phyloP scores from a whole-genome alignment of 2,113 vertebrate genomes.

The Herpailurus yagouaroundi region DNA sequence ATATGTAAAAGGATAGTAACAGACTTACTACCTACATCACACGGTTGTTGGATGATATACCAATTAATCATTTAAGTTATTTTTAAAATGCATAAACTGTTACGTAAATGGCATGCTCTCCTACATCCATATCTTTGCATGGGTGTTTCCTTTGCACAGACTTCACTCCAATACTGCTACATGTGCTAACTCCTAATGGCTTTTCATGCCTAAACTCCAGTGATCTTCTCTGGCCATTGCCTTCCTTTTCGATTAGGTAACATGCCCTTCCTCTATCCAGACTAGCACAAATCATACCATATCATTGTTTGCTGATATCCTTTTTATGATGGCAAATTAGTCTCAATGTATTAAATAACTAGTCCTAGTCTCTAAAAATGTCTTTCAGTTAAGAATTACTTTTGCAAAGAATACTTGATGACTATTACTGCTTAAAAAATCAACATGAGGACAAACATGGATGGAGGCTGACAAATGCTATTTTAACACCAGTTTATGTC shows the following conservation, averaged over 20 bases:
- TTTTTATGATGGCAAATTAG: neutral
- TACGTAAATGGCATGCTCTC: neutral
- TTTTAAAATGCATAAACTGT: neutral
- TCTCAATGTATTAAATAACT: neutral
- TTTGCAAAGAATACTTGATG: neutral
- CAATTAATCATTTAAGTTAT: neutral
- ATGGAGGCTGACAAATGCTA: neutral
- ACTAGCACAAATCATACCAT: neutral
- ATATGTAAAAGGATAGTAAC: neutral
- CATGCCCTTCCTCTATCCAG: neutral
- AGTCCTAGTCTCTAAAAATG: neutral
- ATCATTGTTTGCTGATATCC: neutral
- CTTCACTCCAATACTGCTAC: neutral
- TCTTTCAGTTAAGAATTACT: neutral
- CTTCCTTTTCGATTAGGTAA: neutral
- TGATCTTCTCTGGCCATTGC: neutral
- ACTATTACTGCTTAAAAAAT: neutral
- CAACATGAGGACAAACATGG: neutral
- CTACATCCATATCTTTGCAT: neutral
- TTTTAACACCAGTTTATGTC: neutral
- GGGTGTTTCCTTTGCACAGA: neutral
- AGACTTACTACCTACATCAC: neutral
- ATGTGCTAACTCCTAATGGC: neutral
- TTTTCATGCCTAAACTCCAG: neutral
- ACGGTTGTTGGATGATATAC: neutral